A percentile compares a stretch with the other conserved stretches of the same genome.
Conservation (phyloP, 92 coral and sea anemone genomes). For the Porites rus region DNA sequence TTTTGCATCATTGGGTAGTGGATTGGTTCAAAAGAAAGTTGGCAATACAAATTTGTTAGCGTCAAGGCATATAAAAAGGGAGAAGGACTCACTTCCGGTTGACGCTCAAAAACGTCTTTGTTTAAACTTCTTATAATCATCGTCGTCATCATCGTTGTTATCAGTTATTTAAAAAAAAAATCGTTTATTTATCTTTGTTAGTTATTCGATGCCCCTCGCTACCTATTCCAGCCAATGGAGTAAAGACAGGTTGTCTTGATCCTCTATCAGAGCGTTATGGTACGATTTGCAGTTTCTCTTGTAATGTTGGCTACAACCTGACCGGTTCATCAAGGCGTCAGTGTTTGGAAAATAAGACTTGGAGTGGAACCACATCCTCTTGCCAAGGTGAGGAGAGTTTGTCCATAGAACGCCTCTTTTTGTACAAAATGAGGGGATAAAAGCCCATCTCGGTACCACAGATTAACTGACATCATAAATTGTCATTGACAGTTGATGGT, state of each 20-base stretch:
- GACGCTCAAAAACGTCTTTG: too few relatives aligned
- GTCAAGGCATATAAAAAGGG: too few relatives aligned
- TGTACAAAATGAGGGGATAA: background rate
- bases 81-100: too few relatives aligned
- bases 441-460: background rate
- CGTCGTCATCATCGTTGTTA: background rate
- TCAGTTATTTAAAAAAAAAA: background rate
- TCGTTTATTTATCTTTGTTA: background rate
- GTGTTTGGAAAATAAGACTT: constrained; percentile 6
- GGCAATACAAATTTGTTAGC: too few relatives aligned
- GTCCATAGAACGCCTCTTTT: background rate
- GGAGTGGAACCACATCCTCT: constrained; percentile 2
- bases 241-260: constrained; percentile 6
- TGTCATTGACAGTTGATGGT: too few relatives aligned
- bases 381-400: background rate
- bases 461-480: too few relatives aligned
- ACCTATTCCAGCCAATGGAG: background rate
- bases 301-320: constrained; percentile 3
- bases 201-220: constrained; percentile 10
- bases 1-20: too few relatives aligned
- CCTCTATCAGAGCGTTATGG: background rate
- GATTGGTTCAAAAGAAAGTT: too few relatives aligned
- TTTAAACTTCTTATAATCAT: too few relatives aligned
- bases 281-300: background rate
- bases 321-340: background rate